Evolutionary conservation across 2,797 vertebrate species (phyloP).

Genomic region (Zenarchopterus dispar): DNA sequence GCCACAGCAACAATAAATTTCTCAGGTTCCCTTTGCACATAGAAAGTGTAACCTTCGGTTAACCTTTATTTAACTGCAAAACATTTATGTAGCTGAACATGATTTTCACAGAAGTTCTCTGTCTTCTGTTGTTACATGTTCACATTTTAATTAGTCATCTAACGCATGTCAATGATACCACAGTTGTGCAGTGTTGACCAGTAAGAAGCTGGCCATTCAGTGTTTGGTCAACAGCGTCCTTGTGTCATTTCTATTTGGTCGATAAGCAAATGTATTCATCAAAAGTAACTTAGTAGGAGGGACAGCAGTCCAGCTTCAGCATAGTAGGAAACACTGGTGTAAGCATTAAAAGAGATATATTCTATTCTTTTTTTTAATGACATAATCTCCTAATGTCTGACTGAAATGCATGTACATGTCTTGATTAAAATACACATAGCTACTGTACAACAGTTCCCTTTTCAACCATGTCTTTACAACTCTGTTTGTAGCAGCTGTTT

Average conservation of each 20-base stretch:
- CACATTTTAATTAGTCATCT: constrained; percentile 17
- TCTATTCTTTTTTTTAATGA: too few species aligned
- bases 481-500: too few species aligned
- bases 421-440: too few species aligned
- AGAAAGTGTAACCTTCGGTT: constrained; percentile 18
- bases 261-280: background rate
- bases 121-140: constrained; percentile 4
- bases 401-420: too few species aligned
- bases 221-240: constrained; percentile 23
- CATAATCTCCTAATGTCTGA: too few species aligned
- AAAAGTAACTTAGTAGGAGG: too few species aligned
- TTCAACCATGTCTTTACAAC: too few species aligned
- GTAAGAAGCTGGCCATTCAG: background rate
- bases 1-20: constrained; percentile 6
- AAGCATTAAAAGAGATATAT: too few species aligned
- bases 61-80: constrained; percentile 24
- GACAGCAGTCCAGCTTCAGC: too few species aligned
- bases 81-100: constrained; percentile 22
- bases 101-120: constrained; percentile 1
- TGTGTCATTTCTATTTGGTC: background rate
- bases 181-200: constrained; percentile 4
- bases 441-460: too few species aligned
- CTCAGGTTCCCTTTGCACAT: background rate
- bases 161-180: constrained; percentile 11
- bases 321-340: too few species aligned